Evolutionary conservation across 1,140 invertebrate species (phyloP).

Genomic region (Cherax destructor): DNA sequence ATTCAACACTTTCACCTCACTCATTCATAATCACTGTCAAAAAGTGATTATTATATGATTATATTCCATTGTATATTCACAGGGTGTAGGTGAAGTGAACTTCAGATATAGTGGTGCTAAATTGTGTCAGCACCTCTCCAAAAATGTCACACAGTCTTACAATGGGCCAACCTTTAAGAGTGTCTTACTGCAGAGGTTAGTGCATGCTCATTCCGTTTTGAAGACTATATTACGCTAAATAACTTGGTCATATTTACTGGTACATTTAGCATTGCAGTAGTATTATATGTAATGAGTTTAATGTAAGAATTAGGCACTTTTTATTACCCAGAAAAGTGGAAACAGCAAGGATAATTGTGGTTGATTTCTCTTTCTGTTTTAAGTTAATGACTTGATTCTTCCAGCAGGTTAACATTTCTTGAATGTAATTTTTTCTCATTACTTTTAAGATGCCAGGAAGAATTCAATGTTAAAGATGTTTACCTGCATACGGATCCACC

Average conservation of each 20-base stretch:
- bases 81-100: conserved; percentile 71
- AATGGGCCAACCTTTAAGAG: conserved; percentile 69
- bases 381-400: not conserved
- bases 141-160: conserved; percentile 67
- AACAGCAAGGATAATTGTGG: no score
- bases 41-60: not conserved
- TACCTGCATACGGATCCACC: conserved; percentile 59
- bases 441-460: conserved; percentile 66
- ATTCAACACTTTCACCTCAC: no score
- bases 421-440: not conserved
- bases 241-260: not conserved
- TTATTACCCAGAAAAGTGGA: no score
- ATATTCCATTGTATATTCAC: not conserved
- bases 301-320: no score
- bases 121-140: conserved; percentile 70
- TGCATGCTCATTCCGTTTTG: not conserved
- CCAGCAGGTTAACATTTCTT: not conserved
- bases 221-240: not conserved
- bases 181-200: conserved; percentile 63
- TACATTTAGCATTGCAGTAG: no score
- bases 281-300: no score
- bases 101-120: conserved; percentile 69
- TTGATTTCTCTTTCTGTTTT: not conserved
- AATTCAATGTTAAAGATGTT: conserved; percentile 58
- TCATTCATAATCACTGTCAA: no score